Base-by-base conservation (phyloP, 2,113 vertebrate species). In the Gavia stellata region DNA sequence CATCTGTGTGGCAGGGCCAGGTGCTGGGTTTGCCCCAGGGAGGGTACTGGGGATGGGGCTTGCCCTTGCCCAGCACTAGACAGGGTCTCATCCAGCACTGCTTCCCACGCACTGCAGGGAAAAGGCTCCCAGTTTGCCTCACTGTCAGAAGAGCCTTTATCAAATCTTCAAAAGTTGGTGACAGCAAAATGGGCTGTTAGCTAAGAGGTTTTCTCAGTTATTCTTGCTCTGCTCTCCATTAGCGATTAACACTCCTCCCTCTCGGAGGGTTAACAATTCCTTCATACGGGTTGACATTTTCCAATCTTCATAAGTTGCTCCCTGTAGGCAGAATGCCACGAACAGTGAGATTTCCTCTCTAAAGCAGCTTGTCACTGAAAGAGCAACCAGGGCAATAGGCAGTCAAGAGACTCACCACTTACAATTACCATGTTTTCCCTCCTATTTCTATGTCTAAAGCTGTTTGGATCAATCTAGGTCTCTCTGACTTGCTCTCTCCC, bases 81-180 rank as follows among this genome's bases (percentile, higher is more conserved):
- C 5, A 55, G 36, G 33, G 78, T 62, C 7, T 1, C 21, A 45
- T 38, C 40, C 10, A 31, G 23, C 49, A 7, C 47, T 1, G 2
- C 17, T 72, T 36, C 38, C 50, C 9, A 1, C 67, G 38, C 38
- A 18, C 9, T 2, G 0, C 19, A 0, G 0, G 55, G 58, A 47
- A 49, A 61, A 79, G 25, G 29, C 24, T 88, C 34, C 1, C 1
- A 5, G 34, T 36, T 44, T 58, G 21, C 65, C 38, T 52, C 44
- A 17, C 24, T 44, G 71, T 9, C 49, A 50, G 58, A 33, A 40
- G 12, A 75, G 14, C 31, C 59, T 68, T 68, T 6, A 58, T 21
- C 50, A 79, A 67, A 65, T 9, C 77, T 61, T 53, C 63, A 36
- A 8, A 58, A 17, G 26, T 5, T 19, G 38, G 28, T 15, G 23